A percentile compares a stretch with the other conserved stretches of the same genome.
Conservation (phyloP, 2,888 invertebrate genomes). For the Seira musarum region DNA sequence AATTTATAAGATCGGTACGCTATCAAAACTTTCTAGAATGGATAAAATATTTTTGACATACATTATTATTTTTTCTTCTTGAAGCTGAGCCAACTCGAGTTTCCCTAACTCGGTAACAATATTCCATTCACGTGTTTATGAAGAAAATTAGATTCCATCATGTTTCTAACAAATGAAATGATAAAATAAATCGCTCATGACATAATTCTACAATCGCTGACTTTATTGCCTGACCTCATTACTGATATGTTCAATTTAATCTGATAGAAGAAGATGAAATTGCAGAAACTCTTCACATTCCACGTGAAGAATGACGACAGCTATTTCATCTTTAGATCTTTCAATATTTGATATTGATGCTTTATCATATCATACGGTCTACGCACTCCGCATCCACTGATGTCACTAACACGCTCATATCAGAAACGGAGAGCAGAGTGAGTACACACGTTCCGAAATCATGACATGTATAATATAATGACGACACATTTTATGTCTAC, state of each 20-base stretch:
- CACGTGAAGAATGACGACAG: neutral
- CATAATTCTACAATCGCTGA: neutral
- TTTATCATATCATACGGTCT: neutral
- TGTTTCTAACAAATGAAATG: too few species aligned
- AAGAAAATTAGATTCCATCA: too few species aligned
- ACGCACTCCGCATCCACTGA: neutral
- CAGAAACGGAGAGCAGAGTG: neutral
- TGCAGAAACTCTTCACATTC: neutral
- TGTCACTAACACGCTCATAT: neutral
- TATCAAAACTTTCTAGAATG: too few species aligned
- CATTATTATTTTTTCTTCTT: too few species aligned
- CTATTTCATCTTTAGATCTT: neutral
- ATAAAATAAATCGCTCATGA: too few species aligned
- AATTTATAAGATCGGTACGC: too few species aligned
- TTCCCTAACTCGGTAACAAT: too few species aligned
- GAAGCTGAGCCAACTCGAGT: too few species aligned
- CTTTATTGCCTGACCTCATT: neutral
- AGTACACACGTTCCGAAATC: neutral
- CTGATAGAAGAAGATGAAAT: neutral
- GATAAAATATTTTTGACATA: too few species aligned
- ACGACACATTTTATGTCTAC: neutral
- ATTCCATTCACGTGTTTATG: too few species aligned
- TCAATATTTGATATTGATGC: neutral
- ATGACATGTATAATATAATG: too few species aligned
- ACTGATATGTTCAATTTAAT: neutral